phyloP scores from a whole-genome alignment of 2,113 vertebrate species.

The Ondatra zibethicus region DNA sequence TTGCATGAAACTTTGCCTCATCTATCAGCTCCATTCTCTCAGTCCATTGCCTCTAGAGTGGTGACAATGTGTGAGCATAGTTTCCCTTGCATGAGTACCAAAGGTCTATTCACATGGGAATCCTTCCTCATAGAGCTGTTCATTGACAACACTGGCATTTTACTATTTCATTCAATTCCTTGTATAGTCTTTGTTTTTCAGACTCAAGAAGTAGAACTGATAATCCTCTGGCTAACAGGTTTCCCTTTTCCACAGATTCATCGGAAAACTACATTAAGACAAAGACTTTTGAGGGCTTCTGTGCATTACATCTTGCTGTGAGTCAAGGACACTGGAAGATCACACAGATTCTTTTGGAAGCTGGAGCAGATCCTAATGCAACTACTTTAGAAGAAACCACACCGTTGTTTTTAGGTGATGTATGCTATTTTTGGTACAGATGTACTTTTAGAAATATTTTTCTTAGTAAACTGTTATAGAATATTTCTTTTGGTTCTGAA shows the following conservation, averaged over 20 bases:
- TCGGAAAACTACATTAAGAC: conserved; percentile 88
- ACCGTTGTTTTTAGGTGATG: conserved; percentile 93
- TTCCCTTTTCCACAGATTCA: conserved; percentile 78
- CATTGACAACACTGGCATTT: conserved; percentile 15
- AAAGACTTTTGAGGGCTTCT: conserved; percentile 92
- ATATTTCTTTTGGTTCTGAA: conserved; percentile 55
- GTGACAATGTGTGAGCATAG: neutral
- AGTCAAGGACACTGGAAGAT: conserved; percentile 87
- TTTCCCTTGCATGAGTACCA: conserved; percentile 35
- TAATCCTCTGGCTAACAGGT: neutral
- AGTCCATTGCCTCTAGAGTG: neutral
- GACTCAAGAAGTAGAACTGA: neutral
- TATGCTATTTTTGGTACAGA: neutral
- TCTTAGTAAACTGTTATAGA: conserved; percentile 30
- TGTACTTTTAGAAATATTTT: neutral
- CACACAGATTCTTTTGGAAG: conserved; percentile 88
- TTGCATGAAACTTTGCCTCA: neutral
- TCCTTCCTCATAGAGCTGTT: neutral
- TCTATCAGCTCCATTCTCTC: neutral
- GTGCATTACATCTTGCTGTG: conserved; percentile 92
- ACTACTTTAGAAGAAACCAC: conserved; percentile 91
- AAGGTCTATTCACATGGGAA: neutral
- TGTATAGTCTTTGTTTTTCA: conserved; percentile 60
- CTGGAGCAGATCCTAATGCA: conserved; percentile 88
- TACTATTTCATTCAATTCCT: conserved; percentile 49